phyloP scores from a whole-genome alignment of 2,888 invertebrate species.

The Meteorus cinctellus region DNA sequence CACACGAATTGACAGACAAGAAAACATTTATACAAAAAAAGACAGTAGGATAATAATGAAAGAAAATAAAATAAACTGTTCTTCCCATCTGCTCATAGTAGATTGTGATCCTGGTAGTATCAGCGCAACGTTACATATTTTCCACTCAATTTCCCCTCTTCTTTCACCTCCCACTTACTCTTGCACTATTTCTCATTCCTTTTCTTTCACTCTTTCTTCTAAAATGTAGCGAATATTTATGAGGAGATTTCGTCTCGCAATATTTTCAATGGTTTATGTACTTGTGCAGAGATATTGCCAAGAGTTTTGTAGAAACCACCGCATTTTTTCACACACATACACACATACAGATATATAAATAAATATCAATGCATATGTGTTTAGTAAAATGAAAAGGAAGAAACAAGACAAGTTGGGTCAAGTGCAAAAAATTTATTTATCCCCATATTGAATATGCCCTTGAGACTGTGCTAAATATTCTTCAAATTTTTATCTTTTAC shows the following conservation, averaged over 20 bases:
- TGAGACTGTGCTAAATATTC: constrained; percentile 31
- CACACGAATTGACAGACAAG: not conserved
- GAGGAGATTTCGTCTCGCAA: constrained; percentile 50
- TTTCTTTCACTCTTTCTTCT: constrained; percentile 23
- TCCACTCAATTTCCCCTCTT: constrained; percentile 59
- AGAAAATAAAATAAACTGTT: not conserved
- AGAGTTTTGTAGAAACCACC: not conserved
- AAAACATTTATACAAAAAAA: not conserved
- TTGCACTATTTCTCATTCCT: constrained; percentile 19
- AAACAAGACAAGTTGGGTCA: not conserved
- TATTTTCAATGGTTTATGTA: constrained; percentile 45
- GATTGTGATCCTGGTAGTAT: constrained; percentile 63
- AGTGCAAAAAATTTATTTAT: not conserved
- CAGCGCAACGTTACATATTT: constrained; percentile 62
- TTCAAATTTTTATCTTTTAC: not conserved
- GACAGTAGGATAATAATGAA: not conserved
- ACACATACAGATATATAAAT: constrained; percentile 3
- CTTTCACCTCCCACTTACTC: constrained; percentile 20
- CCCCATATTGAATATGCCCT: constrained; percentile 4
- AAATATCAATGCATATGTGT: not conserved
- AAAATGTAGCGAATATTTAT: constrained; percentile 59
- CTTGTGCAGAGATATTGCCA: constrained; percentile 27
- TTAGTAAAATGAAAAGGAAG: constrained; percentile 1
- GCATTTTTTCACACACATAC: not conserved
- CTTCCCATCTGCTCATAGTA: constrained; percentile 45